These are phyloP conservation scores for Panagrolaimus sp. DNA, from an alignment of 1,140 invertebrate species.

Conservation along the genomic window DNA sequence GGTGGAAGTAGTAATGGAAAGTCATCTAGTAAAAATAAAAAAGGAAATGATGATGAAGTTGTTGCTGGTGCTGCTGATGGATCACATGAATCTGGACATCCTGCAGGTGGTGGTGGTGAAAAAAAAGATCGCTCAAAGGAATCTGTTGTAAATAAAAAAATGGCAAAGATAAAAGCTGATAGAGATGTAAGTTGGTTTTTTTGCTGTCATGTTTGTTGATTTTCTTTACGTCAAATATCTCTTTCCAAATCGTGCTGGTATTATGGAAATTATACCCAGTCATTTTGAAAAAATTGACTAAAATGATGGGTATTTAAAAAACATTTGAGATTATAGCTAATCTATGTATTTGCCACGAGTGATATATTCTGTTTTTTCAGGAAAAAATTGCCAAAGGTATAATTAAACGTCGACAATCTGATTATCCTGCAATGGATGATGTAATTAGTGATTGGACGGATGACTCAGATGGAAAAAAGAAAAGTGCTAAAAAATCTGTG, in stretches of 20 bases:
- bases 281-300: too few relatives aligned
- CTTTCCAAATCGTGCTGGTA: too few relatives aligned
- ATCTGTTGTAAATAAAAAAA: not conserved
- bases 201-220: too few relatives aligned
- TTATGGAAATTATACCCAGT: too few relatives aligned
- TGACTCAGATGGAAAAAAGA: not conserved
- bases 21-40: not conserved
- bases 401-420: not conserved
- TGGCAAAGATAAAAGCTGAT: not conserved
- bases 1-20: not conserved
- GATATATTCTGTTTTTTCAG: not conserved
- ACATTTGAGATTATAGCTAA: too few relatives aligned
- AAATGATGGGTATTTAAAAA: too few relatives aligned
- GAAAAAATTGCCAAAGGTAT: conserved; percentile 4
- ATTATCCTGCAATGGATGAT: conserved; percentile 9
- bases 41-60: not conserved
- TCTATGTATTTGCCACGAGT: too few relatives aligned
- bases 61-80: not conserved
- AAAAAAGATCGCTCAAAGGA: conserved; percentile 2
- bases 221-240: too few relatives aligned
- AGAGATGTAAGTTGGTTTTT: not conserved
- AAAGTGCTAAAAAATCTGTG: not conserved
- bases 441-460: not conserved
- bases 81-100: too few relatives aligned
- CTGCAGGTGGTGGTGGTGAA: not conserved